phyloP scores from a whole-genome alignment of 2,888 invertebrate species.

The Prenolepis imparis region DNA sequence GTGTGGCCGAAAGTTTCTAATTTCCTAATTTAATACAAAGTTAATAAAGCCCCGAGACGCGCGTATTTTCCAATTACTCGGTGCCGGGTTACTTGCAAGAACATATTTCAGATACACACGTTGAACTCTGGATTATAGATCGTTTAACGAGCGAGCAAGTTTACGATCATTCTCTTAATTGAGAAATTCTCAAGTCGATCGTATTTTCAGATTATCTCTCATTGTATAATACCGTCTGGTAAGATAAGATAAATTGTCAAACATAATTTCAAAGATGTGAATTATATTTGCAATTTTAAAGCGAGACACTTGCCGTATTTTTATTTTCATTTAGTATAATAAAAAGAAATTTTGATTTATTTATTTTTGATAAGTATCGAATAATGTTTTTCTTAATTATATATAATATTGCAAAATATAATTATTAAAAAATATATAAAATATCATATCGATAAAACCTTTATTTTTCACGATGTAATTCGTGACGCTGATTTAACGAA shows the following conservation, averaged over 20 bases:
- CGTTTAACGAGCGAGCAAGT: slow-evolving; percentile 31
- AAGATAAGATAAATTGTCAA: neutral
- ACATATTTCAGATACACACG: slow-evolving; percentile 32
- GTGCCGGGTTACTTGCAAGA: slow-evolving; percentile 62
- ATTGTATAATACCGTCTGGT: neutral
- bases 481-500: neutral
- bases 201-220: slow-evolving; percentile 29
- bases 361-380: neutral
- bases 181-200: slow-evolving; percentile 20
- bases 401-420: neutral
- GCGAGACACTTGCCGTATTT: neutral
- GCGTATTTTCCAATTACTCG: slow-evolving; percentile 70
- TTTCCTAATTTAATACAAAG: slow-evolving; percentile 54
- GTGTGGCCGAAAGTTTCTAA: slow-evolving; percentile 40
- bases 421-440: neutral
- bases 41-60: slow-evolving; percentile 67
- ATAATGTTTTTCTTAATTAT: slow-evolving; percentile 12
- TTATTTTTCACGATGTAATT: neutral
- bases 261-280: neutral
- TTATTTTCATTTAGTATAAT: neutral
- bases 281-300: neutral
- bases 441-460: neutral
- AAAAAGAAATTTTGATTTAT: neutral
- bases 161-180: slow-evolving; percentile 41
- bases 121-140: slow-evolving; percentile 23